Evolutionary conservation across 2,113 vertebrate species (phyloP).

Genomic region (Aegithalos caudatus): DNA sequence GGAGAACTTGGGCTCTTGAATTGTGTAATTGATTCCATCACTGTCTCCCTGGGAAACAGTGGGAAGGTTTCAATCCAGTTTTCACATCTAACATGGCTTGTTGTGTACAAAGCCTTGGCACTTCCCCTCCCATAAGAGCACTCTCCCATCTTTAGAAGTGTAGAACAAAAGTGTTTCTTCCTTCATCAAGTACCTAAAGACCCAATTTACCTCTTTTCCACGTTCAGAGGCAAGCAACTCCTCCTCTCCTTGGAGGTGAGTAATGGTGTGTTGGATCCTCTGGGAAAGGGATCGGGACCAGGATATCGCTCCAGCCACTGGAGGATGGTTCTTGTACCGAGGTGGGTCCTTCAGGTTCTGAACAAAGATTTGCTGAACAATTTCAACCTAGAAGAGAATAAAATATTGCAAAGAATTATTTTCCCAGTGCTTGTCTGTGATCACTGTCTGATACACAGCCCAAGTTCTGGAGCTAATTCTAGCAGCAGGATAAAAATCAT

Average conservation of each 20-base stretch:
- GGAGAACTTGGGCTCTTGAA: not conserved
- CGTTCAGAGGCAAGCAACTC: conserved; percentile 77
- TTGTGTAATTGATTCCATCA: not conserved
- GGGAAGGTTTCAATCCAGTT: not conserved
- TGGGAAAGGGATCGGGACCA: conserved; percentile 84
- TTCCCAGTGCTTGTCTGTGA: not conserved
- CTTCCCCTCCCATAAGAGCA: not conserved
- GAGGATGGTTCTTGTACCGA: conserved; percentile 81
- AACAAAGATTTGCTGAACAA: conserved; percentile 77
- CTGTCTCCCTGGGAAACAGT: not conserved
- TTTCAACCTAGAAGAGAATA: conserved; percentile 76
- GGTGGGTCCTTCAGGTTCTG: conserved; percentile 78
- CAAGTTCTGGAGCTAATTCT: not conserved
- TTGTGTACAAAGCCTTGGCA: not conserved
- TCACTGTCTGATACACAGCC: not conserved
- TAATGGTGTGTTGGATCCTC: conserved; percentile 79
- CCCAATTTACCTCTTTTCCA: conserved; percentile 71
- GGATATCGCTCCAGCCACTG: conserved; percentile 84
- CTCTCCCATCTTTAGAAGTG: not conserved
- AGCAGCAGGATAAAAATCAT: not conserved
- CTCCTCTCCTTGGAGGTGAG: conserved; percentile 79
- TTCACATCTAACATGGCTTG: not conserved
- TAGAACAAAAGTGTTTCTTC: not conserved
- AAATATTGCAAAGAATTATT: not conserved
- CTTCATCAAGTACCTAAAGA: not conserved